A percentile compares a stretch with the other conserved stretches of the same genome.
phyloP scores from a whole-genome alignment of 2,113 vertebrate genomes.

The Stigmatopora nigra region DNA sequence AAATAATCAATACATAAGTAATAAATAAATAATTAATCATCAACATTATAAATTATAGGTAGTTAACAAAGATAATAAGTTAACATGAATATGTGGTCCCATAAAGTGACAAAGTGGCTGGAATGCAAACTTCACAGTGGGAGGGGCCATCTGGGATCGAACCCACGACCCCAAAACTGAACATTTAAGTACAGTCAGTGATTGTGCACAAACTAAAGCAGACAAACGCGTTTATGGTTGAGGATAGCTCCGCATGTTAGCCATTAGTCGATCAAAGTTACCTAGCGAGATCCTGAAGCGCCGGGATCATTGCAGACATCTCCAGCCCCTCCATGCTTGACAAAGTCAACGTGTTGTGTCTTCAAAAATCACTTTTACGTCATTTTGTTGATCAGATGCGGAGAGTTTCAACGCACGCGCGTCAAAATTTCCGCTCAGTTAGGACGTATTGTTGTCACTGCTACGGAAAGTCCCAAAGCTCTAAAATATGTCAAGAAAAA shows the following conservation, averaged over 20 bases:
- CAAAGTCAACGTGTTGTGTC: background rate
- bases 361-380: background rate
- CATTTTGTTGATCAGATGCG: background rate
- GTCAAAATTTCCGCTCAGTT: constrained; percentile 59
- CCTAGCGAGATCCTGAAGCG: constrained; percentile 86
- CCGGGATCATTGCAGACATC: constrained; percentile 95
- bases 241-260: constrained; percentile 19
- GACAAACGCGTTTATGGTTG: background rate
- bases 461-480: constrained; percentile 39
- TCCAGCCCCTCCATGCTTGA: constrained; percentile 76
- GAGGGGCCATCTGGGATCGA: no score
- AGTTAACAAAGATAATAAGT: no score
- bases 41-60: no score
- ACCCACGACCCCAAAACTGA: no score
- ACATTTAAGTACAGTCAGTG: no score
- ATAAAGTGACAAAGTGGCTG: no score
- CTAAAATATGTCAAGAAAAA: background rate
- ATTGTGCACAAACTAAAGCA: background rate
- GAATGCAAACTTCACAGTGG: no score
- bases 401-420: background rate
- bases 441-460: constrained; percentile 35
- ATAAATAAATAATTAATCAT: no score
- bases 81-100: no score
- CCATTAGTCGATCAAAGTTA: constrained; percentile 34
- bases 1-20: no score